Evolutionary conservation across 2,888 invertebrate genomes (phyloP).

Genomic region (Pachliopta kotzebuea): DNA sequence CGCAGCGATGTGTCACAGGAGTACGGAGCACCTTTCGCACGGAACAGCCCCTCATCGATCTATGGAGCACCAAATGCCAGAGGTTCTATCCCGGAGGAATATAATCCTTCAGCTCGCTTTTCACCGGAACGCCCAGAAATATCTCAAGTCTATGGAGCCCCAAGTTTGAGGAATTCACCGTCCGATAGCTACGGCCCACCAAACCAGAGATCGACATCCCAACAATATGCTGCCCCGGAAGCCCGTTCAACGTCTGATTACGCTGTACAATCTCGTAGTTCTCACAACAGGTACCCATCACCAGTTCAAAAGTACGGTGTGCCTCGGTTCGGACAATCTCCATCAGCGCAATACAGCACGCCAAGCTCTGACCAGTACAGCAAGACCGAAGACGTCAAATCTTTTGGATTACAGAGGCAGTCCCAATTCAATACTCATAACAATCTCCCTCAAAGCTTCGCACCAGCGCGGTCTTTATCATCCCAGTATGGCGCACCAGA

Average conservation of each 20-base stretch:
- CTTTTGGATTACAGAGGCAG: background rate
- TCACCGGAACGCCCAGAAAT: background rate
- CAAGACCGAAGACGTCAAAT: background rate
- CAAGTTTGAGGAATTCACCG: background rate
- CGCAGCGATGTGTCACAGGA: constrained; percentile 36
- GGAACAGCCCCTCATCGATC: background rate
- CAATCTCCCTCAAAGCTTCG: background rate
- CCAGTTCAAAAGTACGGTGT: constrained; percentile 46
- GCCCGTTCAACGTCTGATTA: too few relatives aligned
- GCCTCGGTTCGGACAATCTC: background rate
- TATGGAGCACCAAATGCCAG: constrained; percentile 31
- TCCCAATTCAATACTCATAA: background rate
- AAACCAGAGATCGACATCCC: background rate
- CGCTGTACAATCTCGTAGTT: too few relatives aligned
- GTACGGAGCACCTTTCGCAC: constrained; percentile 35
- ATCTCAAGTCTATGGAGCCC: background rate
- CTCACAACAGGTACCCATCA: constrained; percentile 14
- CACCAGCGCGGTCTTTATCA: background rate
- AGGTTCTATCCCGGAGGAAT: constrained; percentile 1
- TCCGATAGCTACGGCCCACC: background rate
- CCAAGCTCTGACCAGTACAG: background rate
- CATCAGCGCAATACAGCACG: background rate
- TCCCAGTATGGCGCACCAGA: background rate
- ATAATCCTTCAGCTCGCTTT: too few relatives aligned
- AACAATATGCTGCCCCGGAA: background rate